Evolutionary conservation across 37 sponge, comb jelly and placozoan species (phyloP).

Genomic region (Cliona cf. orientalis): DNA sequence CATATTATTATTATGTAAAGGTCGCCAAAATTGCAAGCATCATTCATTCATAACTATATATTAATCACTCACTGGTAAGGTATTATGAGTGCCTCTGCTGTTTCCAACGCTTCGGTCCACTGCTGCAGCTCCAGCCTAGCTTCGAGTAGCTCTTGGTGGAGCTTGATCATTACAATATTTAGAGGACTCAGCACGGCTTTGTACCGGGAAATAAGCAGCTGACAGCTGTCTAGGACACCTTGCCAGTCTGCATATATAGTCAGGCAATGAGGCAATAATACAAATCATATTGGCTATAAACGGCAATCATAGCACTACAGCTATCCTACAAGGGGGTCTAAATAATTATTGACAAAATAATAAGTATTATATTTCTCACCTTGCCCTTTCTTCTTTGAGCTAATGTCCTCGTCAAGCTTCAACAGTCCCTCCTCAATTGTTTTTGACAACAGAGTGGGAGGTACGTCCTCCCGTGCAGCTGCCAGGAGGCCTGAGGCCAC

Average conservation of each 20-base stretch:
- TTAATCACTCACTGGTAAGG: slow-evolving; percentile 30
- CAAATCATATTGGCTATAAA: no score
- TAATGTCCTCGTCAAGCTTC: no score
- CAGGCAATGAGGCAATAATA: no score
- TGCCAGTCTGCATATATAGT: slow-evolving; percentile 13
- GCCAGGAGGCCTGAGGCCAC: no score
- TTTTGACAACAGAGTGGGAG: no score
- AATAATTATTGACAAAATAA: no score
- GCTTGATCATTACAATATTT: slow-evolving; percentile 18
- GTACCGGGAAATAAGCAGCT: neutral
- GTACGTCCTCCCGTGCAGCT: neutral
- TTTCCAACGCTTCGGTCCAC: slow-evolving; percentile 46
- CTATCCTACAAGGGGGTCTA: no score
- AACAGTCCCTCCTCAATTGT: neutral
- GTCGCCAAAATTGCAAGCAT: neutral
- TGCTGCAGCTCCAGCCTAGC: slow-evolving; percentile 23
- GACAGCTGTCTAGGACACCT: slow-evolving; percentile 11
- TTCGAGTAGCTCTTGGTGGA: slow-evolving; percentile 31
- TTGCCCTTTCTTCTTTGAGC: no score
- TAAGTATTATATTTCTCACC: no score
- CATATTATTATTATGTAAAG: no score
- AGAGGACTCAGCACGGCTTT: neutral
- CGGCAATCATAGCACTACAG: no score
- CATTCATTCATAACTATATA: neutral
- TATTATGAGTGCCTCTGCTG: neutral